Conservation (phyloP, 2,888 invertebrate species). For the Drosophila longiperda region DNA sequence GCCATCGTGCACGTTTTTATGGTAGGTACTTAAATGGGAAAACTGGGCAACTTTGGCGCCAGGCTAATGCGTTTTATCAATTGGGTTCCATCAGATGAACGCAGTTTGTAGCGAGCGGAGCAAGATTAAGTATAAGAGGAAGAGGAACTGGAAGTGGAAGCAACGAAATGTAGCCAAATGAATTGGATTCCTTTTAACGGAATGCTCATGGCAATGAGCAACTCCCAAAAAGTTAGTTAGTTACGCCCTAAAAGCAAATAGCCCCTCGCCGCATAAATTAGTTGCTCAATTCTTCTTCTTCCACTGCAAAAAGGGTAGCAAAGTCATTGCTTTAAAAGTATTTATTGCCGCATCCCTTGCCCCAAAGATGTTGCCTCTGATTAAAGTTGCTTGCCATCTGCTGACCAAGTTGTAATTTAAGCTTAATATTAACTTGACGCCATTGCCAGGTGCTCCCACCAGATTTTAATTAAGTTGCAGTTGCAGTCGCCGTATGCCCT, state of each 20-base stretch:
- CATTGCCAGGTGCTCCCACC: neutral
- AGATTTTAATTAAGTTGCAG: conserved; percentile 33
- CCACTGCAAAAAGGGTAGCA: neutral
- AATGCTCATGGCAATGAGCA: neutral
- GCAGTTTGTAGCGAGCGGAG: conserved; percentile 65
- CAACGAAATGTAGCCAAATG: conserved; percentile 62
- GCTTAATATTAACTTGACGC: neutral
- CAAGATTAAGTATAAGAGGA: neutral
- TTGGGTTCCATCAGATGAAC: conserved; percentile 76
- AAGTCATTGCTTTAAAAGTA: conserved; percentile 20
- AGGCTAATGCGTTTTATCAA: conserved; percentile 79
- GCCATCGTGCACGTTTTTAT: conserved; percentile 56
- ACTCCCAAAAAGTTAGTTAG: conserved; percentile 63
- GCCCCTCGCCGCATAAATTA: conserved; percentile 54
- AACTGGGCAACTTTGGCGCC: conserved; percentile 61
- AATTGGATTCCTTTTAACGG: conserved; percentile 63
- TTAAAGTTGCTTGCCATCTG: conserved; percentile 20
- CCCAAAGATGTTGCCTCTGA: neutral
- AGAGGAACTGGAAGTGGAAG: neutral
- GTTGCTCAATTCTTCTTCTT: conserved; percentile 34
- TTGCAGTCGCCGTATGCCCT: conserved; percentile 13
- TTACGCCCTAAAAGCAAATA: conserved; percentile 30
- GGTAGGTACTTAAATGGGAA: conserved; percentile 44
- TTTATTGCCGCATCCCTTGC: conserved; percentile 23
- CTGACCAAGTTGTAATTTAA: neutral